Base-by-base conservation (phyloP, 2,888 invertebrate genomes). In the Mystacides longicornis region DNA sequence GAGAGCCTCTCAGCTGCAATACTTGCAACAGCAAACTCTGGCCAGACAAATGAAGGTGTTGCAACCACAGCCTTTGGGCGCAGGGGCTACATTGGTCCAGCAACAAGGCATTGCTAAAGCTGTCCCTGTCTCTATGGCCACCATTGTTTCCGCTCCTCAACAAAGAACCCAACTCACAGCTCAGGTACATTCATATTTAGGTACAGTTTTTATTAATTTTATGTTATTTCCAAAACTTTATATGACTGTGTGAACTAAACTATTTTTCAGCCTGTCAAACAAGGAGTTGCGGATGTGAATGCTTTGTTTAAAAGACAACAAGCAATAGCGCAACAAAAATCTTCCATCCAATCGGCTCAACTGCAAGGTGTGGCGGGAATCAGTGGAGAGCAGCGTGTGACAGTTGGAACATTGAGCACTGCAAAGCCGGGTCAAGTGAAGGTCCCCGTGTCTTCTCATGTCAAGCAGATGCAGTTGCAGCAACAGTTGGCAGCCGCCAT, bases 401-500 rank as follows among this genome's bases (percentile, higher is more conserved):
- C 62, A 67, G 64, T 55, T 65, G 47, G 67, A 54, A 64, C 67
- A 1, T 57, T 64, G 1, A 68, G 69, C 31, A 69, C 54, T 9
- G 56, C 57, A 7, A 58, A 64, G 2, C 67, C 73, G 0, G 66
- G 71, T 1, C 71, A 75, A 1, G 75, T 80, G 1, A 77, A 81
- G 20, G 73, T 82, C 51, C 79, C 80, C 0, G 81, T 82, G 37
- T 75, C 81, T 1, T 82, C 81, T 60, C 85, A 86, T 63, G 76
- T 87, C 59, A 74, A 85, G 1, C 86, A 85, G 61, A 64, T 86
- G 43, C 79, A 82, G 45, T 68, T 83, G 59, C 83, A 82, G 61
- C 80, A 81, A 57, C 75, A 75, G 64, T 71, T 77, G 48, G 69
- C 78, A 2, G 67, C 83, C 19, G 70, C 73, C 1, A 80, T 82